Evolutionary conservation across 1,140 invertebrate species (phyloP), one percentile per base, ranked within the genome.

Genomic region (Thaumatotibia leucotreta): DNA sequence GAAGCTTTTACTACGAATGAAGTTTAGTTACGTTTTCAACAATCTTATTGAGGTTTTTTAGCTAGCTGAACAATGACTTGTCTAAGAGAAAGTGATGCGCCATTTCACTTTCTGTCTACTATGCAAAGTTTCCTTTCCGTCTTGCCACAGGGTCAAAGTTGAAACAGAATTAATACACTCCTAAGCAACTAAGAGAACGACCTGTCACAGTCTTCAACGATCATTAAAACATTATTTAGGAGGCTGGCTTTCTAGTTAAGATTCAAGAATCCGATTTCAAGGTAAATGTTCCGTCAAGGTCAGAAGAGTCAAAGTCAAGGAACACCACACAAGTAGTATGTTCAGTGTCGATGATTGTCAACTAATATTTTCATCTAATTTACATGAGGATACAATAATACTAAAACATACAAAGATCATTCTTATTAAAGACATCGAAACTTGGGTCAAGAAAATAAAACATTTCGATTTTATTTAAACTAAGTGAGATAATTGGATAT

Each of bases 251-350:
- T n/a, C 23, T 54, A 24, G 50, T 54, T 54, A 24, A n/a, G 11
- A 24, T 54, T 54, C 50, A 24, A 54, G 23, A 27, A 54, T 54
- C 50, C 23, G 4, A n/a, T 2, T 9, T 54, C 50, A 54, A 54
- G 50, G 50, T 24, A 54, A 54, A 54, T 24, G 50, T 3, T 54
- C 1, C 5, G 22, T 54, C 50, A 54, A 54, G 22, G 50, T 54
- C 17, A 24, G 23, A 54, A 10, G 50, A 54, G 23, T 54, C 50
- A 54, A 54, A 54, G 50, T 54, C 50, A 54, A 54, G 50, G 50
- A 54, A 54, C 23, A 54, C 23, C 50, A 27, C 22, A 54, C 23
- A 54, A 23, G 50, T 54, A 54, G 35, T 54, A 27, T 27, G 22
- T 54, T 54, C 11, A 52, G 9, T n/a, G 11, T 24, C 23, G 23